These are phyloP conservation scores for Myrmecophaga tridactyla DNA, from an alignment of 2,113 vertebrate species.

Conservation along the genomic window DNA sequence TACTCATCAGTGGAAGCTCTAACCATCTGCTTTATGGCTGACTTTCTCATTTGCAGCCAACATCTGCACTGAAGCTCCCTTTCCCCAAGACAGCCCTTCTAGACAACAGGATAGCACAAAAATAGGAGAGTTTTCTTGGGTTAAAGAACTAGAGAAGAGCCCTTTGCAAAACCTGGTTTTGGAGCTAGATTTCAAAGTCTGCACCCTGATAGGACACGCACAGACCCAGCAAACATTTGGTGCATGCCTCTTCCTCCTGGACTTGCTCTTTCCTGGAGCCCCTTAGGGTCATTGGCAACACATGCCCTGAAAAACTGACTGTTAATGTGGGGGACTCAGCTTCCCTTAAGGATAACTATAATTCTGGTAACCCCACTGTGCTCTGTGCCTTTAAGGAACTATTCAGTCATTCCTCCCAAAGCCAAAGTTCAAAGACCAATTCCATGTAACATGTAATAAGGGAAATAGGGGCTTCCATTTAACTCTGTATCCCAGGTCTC, in stretches of 20 bases:
- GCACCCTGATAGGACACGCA: background rate
- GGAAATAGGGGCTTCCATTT: background rate
- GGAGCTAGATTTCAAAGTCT: slow-evolving; percentile 16
- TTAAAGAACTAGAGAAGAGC: background rate
- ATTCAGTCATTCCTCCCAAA: background rate
- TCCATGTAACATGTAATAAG: background rate
- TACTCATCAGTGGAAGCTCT: background rate
- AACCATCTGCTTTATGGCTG: background rate
- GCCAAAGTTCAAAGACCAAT: background rate
- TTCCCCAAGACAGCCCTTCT: background rate
- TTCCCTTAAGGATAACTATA: background rate
- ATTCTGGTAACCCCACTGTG: background rate
- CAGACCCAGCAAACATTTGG: background rate
- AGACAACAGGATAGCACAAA: slow-evolving; percentile 8
- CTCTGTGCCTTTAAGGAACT: background rate
- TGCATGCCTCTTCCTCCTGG: background rate
- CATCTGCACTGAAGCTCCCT: background rate
- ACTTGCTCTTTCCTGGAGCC: background rate
- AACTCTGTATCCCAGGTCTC: background rate
- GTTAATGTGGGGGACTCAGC: background rate
- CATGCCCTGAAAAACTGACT: background rate
- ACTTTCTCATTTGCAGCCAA: slow-evolving; percentile 55
- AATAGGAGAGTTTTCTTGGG: background rate
- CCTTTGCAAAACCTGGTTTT: slow-evolving; percentile 1
- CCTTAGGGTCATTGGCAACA: background rate